Evolutionary conservation across 2,888 invertebrate species (phyloP).

Genomic region (Tenodera sinensis): DNA sequence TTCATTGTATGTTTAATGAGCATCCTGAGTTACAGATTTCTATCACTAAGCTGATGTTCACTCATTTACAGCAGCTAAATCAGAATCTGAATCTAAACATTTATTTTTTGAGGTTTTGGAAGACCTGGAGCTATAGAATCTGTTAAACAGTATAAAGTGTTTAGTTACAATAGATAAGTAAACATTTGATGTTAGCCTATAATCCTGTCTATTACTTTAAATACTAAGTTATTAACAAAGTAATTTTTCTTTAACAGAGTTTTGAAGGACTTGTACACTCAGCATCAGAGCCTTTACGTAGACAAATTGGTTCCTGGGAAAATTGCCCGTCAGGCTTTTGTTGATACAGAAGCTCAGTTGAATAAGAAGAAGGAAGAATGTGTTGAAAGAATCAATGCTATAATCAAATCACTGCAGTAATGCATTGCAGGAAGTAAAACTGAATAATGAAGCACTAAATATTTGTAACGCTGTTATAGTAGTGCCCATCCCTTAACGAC

Average conservation of each 20-base stretch:
- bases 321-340: constrained; percentile 55
- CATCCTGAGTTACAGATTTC: too few species aligned
- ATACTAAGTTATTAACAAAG: background rate
- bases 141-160: too few species aligned
- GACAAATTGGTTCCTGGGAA: constrained; percentile 61
- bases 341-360: constrained; percentile 54
- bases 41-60: too few species aligned
- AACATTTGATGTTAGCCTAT: too few species aligned
- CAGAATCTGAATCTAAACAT: too few species aligned
- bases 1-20: too few species aligned
- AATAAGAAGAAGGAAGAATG: constrained; percentile 56
- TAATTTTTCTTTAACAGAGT: constrained; percentile 31
- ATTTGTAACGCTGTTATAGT: background rate
- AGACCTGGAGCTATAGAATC: too few species aligned
- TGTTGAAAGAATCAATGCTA: constrained; percentile 50
- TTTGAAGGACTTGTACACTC: constrained; percentile 47
- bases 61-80: too few species aligned
- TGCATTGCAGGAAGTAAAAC: background rate
- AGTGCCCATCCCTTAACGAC: too few species aligned
- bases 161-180: too few species aligned
- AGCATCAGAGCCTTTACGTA: constrained; percentile 52
- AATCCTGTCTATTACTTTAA: background rate
- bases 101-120: too few species aligned
- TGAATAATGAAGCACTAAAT: background rate
- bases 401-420: constrained; percentile 48